phyloP scores from a whole-genome alignment of 2,888 invertebrate species.

The Phasia obesa region DNA sequence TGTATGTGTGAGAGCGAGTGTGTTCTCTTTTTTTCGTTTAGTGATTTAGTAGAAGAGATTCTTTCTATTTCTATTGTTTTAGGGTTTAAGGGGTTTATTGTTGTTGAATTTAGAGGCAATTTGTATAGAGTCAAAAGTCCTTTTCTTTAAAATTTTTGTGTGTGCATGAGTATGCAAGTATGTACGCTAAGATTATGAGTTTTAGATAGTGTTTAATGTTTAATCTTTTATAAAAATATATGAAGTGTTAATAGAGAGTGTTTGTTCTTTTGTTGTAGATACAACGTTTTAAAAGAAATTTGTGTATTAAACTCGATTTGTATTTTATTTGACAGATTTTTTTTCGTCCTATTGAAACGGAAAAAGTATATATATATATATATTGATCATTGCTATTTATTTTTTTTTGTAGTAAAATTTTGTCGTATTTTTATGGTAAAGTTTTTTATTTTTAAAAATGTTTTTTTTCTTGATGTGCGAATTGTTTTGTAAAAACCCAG shows the following conservation, averaged over 20 bases:
- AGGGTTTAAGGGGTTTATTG: conserved; percentile 31
- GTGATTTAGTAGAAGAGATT: conserved; percentile 56
- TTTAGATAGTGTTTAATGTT: conserved; percentile 8
- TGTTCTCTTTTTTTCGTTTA: conserved; percentile 7
- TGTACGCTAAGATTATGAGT: conserved; percentile 22
- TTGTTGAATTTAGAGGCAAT: conserved; percentile 15
- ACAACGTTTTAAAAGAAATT: background rate
- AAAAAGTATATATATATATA: too few relatives aligned
- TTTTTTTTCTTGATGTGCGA: too few relatives aligned
- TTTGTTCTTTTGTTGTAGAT: background rate
- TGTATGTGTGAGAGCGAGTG: background rate
- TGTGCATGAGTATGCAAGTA: conserved; percentile 12
- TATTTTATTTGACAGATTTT: too few relatives aligned
- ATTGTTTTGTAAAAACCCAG: too few relatives aligned
- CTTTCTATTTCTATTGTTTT: conserved; percentile 50
- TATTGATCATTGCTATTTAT: too few relatives aligned
- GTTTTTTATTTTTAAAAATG: too few relatives aligned
- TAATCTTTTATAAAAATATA: conserved; percentile 1
- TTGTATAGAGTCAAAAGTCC: conserved; percentile 38
- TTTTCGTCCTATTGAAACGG: too few relatives aligned
- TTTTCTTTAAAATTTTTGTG: conserved; percentile 5
- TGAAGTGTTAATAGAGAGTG: conserved; percentile 33
- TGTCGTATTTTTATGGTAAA: too few relatives aligned
- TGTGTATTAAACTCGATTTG: too few relatives aligned
- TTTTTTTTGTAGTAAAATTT: too few relatives aligned